phyloP scores from a whole-genome alignment of 2,113 vertebrate species.

The Oreochromis aureus region DNA sequence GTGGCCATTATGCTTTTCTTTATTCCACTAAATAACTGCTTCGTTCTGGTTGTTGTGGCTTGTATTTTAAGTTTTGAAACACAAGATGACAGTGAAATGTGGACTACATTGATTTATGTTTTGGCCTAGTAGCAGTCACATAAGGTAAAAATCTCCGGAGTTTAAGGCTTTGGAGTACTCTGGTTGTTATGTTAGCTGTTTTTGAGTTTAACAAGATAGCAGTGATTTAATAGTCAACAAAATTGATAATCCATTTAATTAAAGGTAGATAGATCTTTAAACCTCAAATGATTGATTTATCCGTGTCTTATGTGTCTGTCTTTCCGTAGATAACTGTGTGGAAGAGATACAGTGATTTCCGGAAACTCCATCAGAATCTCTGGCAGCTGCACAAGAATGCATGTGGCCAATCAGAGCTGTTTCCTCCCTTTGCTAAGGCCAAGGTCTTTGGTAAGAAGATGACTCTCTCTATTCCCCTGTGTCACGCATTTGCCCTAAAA shows the following conservation, averaged over 20 bases:
- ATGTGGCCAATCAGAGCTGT: constrained; percentile 88
- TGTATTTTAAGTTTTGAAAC: neutral
- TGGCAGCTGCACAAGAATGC: constrained; percentile 92
- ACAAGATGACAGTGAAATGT: neutral
- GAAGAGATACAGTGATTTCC: constrained; percentile 98
- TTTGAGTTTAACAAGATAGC: neutral
- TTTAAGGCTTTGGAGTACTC: neutral
- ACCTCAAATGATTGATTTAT: neutral
- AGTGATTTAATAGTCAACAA: neutral
- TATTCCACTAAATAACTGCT: neutral
- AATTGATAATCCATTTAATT: neutral
- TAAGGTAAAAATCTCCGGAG: neutral
- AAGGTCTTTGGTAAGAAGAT: constrained; percentile 90
- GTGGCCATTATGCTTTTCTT: neutral
- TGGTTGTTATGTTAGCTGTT: neutral
- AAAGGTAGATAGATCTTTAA: neutral
- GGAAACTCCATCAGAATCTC: constrained; percentile 93
- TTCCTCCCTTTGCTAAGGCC: constrained; percentile 94
- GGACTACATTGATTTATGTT: neutral
- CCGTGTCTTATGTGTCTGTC: neutral
- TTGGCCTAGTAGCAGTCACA: neutral
- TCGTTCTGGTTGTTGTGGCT: neutral
- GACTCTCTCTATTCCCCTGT: neutral
- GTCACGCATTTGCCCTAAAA: neutral
- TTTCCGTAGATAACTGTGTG: constrained; percentile 86